Conservation (phyloP, 1,140 invertebrate genomes). For the Scylla paramamosain region DNA sequence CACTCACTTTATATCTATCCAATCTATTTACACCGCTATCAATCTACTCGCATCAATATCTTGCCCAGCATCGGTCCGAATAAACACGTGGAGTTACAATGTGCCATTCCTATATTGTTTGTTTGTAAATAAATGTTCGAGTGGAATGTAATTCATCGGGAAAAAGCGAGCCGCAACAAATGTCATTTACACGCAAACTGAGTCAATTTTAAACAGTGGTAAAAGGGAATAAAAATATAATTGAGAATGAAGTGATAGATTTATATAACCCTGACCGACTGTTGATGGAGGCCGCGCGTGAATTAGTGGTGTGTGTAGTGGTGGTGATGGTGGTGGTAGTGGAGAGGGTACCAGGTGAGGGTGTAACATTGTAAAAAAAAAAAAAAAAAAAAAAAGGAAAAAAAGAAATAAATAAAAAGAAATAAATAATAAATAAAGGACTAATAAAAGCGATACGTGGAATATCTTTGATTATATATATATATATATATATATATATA, state of each 20-base stretch:
- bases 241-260: conserved; percentile 46
- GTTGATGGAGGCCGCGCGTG: conserved; percentile 36
- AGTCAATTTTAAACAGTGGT: conserved; percentile 34
- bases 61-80: not conserved
- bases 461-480: not conserved
- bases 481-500: conserved; percentile 11
- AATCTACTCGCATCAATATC: conserved; percentile 14
- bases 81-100: conserved; percentile 24
- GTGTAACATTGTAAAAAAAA: not conserved
- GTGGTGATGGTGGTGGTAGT: not conserved
- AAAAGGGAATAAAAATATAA: conserved; percentile 54
- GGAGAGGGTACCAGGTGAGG: not conserved
- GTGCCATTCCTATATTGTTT: conserved; percentile 56
- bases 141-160: conserved; percentile 55
- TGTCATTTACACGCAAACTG: conserved; percentile 41
- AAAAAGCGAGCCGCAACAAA: conserved; percentile 25
- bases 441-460: not conserved
- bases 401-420: not conserved
- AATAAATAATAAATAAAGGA: not conserved
- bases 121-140: conserved; percentile 53
- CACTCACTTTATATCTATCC: conserved; percentile 1
- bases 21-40: conserved; percentile 5
- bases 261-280: conserved; percentile 40
- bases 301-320: conserved; percentile 24
- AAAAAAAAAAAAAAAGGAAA: not conserved